Base-by-base conservation (phyloP, 2,113 vertebrate species). In the Calidris pugnax region DNA sequence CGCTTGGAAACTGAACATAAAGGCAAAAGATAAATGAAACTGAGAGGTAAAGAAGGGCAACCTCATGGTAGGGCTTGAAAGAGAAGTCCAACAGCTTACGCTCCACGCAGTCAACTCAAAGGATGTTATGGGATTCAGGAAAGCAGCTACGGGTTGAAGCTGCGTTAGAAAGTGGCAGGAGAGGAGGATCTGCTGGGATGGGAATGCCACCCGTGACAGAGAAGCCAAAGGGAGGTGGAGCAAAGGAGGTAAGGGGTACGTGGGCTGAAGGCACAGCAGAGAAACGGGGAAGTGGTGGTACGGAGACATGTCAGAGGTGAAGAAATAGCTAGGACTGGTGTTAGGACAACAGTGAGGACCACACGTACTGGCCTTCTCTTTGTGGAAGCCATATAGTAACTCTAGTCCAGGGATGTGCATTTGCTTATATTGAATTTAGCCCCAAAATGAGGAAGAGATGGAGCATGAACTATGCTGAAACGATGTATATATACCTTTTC, bases 51-150 rank as follows among this genome's bases (percentile, higher is more conserved):
- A 32, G 57, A 50, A 51, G 18, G 43, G 57, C 22, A 82, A 18
- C 0, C 0, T 33, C 33, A 20, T 6, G 24, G 63, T 14, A 60
- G 59, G 33, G 39, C 27, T 66, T 84, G 59, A 51, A 68, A 7
- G 51, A 73, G 59, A 85, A 68, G 47, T 43, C 35, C 28, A 75
- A 23, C 6, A 82, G 41, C 35, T 71, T 23, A 4, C 18, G 24
- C 6, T 41, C 20, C 16, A 3, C 12, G 55, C 39, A 57, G n/a
- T 8, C 35, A 62, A 28, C 45, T 23, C 27, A 9, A 64, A 50
- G n/a, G 67, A 53, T n/a, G 23, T 33, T 28, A 18, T 1, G 14
- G 69, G 26, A 51, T n/a, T 4, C 35, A 41, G 47, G 27, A 56
- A 41, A 82, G 16, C 57, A 56, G 41, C n/a, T 45, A 32, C 0